phyloP scores from a whole-genome alignment of 2,797 vertebrate genomes.

The Balearica regulorum region DNA sequence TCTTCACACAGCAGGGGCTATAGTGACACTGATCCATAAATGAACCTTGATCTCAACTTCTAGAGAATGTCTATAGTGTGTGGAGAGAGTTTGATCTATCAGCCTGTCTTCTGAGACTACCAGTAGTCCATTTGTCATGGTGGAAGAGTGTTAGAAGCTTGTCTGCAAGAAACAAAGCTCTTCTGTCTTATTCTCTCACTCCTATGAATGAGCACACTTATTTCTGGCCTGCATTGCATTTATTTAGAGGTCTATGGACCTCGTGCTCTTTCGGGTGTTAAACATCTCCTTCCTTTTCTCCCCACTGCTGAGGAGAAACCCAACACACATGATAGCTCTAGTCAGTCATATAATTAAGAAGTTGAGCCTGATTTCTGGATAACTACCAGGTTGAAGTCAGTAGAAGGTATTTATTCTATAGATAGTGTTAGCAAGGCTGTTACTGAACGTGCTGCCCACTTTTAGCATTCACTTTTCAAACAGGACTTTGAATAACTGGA shows the following conservation, averaged over 20 bases:
- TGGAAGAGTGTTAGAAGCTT: not conserved
- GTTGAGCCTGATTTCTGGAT: not conserved
- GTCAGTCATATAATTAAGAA: not conserved
- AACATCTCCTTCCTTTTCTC: not conserved
- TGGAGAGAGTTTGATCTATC: not conserved
- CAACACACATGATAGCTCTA: not conserved
- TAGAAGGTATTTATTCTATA: not conserved
- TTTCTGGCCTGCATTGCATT: not conserved
- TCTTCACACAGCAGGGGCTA: not conserved
- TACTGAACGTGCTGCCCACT: not conserved
- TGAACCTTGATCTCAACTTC: not conserved
- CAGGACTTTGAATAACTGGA: not conserved
- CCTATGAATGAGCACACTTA: rapidly evolving
- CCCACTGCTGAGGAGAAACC: not conserved
- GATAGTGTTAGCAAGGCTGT: not conserved
- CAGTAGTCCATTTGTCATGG: not conserved
- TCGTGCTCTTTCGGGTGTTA: not conserved
- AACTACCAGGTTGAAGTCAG: not conserved
- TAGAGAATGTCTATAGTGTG: not conserved
- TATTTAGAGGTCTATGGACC: not conserved
- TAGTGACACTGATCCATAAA: not conserved
- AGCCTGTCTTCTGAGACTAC: not conserved
- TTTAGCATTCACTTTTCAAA: not conserved
- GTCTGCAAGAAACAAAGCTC: not conserved
- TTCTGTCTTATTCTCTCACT: not conserved